phyloP scores from a whole-genome alignment of 1,140 invertebrate genomes.

The Drosophila elegans region DNA sequence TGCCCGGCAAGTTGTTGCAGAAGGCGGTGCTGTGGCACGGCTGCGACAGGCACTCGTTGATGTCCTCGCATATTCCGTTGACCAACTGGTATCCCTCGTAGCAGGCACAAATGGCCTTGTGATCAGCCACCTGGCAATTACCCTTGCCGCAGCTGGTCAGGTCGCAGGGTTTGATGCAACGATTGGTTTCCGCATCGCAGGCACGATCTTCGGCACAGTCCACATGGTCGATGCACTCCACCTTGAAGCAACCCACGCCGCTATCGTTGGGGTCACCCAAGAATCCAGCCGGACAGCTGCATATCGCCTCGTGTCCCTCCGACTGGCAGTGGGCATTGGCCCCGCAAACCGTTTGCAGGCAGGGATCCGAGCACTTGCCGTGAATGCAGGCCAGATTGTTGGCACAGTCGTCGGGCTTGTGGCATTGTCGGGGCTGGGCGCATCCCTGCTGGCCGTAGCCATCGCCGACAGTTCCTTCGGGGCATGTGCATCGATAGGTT shows the following conservation, averaged over 20 bases:
- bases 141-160: conserved; percentile 90
- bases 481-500: conserved; percentile 92
- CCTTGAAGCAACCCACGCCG: conserved; percentile 91
- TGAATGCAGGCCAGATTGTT: conserved; percentile 90
- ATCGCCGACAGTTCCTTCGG: conserved; percentile 91
- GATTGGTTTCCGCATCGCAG: conserved; percentile 90
- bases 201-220: conserved; percentile 91
- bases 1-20: conserved; percentile 92
- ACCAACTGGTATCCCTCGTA: conserved; percentile 89
- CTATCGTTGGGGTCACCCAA: conserved; percentile 91
- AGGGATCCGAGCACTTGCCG: conserved; percentile 92
- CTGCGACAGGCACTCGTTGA: conserved; percentile 91
- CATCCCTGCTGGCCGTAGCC: conserved; percentile 90
- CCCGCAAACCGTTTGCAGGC: conserved; percentile 89
- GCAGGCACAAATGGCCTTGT: conserved; percentile 91
- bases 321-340: conserved; percentile 90
- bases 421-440: conserved; percentile 89
- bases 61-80: conserved; percentile 90
- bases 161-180: conserved; percentile 93
- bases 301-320: conserved; percentile 89
- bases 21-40: conserved; percentile 92
- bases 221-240: conserved; percentile 91
- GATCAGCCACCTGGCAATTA: conserved; percentile 89
- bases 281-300: conserved; percentile 91
- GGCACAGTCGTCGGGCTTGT: conserved; percentile 88